phyloP scores from a whole-genome alignment of 2,113 vertebrate species.

The Oxyura jamaicensis region DNA sequence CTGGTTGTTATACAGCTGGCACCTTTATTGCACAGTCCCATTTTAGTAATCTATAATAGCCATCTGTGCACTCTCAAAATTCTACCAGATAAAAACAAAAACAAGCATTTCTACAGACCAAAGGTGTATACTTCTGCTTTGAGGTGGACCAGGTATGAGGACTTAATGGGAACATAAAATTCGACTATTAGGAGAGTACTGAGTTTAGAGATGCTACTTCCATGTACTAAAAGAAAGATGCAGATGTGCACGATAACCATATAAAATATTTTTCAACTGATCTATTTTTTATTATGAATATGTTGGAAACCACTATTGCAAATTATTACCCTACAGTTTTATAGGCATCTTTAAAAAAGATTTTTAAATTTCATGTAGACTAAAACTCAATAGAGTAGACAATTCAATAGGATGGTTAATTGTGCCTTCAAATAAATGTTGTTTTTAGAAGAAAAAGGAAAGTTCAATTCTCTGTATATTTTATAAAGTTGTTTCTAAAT shows the following conservation, averaged over 20 bases:
- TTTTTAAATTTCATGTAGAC: background rate
- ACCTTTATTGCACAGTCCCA: background rate
- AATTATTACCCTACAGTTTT: background rate
- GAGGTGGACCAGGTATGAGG: background rate
- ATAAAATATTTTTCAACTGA: background rate
- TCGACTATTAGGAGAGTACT: background rate
- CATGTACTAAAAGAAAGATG: background rate
- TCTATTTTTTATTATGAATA: background rate
- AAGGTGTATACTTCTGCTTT: background rate
- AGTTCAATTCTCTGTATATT: background rate
- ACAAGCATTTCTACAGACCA: background rate
- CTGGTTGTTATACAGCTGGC: conserved; percentile 6
- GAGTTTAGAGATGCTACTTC: background rate
- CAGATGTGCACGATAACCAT: background rate
- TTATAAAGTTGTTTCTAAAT: background rate
- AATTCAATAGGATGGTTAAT: background rate
- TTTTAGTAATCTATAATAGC: conserved; percentile 11
- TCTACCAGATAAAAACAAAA: background rate
- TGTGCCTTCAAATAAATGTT: background rate
- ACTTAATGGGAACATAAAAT: background rate
- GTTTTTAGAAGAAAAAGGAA: background rate
- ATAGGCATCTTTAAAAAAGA: background rate
- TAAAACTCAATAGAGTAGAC: background rate
- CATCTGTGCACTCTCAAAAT: conserved; percentile 1
- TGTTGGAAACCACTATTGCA: background rate